Conservation (phyloP, 2,113 vertebrate species). For the Lophius piscatorius region DNA sequence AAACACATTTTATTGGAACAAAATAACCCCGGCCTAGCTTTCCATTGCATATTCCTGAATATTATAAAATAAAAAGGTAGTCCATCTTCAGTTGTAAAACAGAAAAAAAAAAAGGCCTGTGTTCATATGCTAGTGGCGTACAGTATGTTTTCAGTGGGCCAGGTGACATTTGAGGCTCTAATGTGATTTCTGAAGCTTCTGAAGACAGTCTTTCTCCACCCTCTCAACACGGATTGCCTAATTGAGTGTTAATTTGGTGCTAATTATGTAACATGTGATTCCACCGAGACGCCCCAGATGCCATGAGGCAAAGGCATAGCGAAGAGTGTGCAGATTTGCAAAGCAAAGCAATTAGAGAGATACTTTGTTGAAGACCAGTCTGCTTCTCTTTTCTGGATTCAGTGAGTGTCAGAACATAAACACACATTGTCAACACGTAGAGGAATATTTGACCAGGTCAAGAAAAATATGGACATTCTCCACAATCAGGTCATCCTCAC, state of each 20-base stretch:
- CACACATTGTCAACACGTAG: too few species aligned
- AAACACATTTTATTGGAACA: conserved; percentile 21
- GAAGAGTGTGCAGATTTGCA: conserved; percentile 39
- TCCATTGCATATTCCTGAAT: not conserved
- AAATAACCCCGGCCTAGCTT: conserved; percentile 1
- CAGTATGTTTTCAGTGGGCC: conserved; percentile 48
- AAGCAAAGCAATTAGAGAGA: conserved; percentile 44
- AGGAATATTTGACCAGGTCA: too few species aligned
- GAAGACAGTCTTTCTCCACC: conserved; percentile 65
- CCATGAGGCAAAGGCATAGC: conserved; percentile 51
- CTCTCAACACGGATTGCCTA: conserved; percentile 66
- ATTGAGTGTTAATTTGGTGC: conserved; percentile 80
- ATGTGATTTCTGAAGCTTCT: conserved; percentile 61
- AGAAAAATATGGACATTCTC: too few species aligned
- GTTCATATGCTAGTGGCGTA: conserved; percentile 28
- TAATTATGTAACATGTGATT: conserved; percentile 77
- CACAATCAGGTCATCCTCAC: conserved; percentile 21
- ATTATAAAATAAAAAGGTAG: not conserved
- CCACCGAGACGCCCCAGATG: conserved; percentile 73
- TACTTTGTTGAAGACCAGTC: not conserved
- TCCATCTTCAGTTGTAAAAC: conserved; percentile 1
- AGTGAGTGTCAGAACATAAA: not conserved
- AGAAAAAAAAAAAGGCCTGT: not conserved
- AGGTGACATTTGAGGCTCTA: conserved; percentile 52
- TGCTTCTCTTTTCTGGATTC: conserved; percentile 44